Percentiles rank a stretch among this genome's conserved stretches.
These are phyloP conservation scores for Pavo muticus DNA, from an alignment of 2,113 vertebrate genomes.

Conservation along the genomic window DNA sequence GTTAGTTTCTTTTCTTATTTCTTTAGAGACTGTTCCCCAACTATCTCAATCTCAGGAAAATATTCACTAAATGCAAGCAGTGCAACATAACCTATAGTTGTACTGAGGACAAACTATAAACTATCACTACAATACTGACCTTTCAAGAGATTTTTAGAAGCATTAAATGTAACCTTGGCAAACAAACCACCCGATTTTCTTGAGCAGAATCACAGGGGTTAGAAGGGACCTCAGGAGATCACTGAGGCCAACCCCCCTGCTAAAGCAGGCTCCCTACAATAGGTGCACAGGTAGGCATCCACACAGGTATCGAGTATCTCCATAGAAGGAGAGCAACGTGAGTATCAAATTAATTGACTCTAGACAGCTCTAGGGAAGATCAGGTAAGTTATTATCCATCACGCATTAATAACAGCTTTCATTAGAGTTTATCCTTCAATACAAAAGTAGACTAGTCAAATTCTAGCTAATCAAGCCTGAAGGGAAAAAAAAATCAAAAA, in stretches of 20 bases:
- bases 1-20: neutral
- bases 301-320: no score
- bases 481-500: neutral
- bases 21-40: neutral
- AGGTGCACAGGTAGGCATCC: no score
- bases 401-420: neutral
- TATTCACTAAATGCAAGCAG: neutral
- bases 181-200: neutral
- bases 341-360: neutral
- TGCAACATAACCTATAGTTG: neutral
- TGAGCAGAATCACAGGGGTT: neutral
- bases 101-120: neutral
- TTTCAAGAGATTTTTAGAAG: constrained; percentile 21
- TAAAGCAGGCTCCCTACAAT: no score
- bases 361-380: neutral
- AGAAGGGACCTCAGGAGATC: no score
- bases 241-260: no score
- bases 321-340: neutral
- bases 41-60: neutral
- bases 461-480: neutral
- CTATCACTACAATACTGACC: neutral
- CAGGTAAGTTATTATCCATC: constrained; percentile 10
- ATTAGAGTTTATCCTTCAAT: neutral
- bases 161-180: neutral
- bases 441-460: neutral